A percentile compares a stretch with the other conserved stretches of the same genome.
Evolutionary conservation across 2,888 invertebrate genomes (phyloP).

Genomic region (Drosophila lutescens): DNA sequence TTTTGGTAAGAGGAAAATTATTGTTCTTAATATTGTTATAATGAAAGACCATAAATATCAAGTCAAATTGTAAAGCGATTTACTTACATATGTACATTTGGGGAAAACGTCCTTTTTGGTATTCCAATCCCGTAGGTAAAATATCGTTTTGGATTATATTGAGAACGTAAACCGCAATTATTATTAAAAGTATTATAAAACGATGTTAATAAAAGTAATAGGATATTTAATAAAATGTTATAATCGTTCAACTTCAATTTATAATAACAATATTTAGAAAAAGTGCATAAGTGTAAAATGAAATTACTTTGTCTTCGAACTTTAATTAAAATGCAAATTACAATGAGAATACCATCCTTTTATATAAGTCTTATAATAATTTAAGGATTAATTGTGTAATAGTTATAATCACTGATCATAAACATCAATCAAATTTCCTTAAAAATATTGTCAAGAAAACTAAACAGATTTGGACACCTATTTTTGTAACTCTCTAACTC

Average conservation of each 20-base stretch:
- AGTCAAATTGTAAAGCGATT: constrained; percentile 39
- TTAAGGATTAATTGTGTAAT: background rate
- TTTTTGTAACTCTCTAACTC: background rate
- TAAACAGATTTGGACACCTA: background rate
- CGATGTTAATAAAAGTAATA: background rate
- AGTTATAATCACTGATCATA: too few species aligned
- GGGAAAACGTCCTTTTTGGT: background rate
- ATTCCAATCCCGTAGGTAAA: background rate
- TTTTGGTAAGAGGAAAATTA: constrained; percentile 30
- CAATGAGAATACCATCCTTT: too few species aligned
- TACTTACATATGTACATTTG: constrained; percentile 10
- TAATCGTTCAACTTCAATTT: too few species aligned
- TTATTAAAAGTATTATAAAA: background rate
- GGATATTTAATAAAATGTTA: background rate
- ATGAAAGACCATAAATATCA: constrained; percentile 41
- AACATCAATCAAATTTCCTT: too few species aligned
- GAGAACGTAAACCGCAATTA: background rate
- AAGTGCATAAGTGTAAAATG: too few species aligned
- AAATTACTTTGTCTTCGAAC: too few species aligned
- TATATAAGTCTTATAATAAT: too few species aligned
- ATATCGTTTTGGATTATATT: background rate
- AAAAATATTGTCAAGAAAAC: background rate
- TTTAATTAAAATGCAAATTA: too few species aligned
- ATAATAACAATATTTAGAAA: too few species aligned
- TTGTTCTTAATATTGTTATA: constrained; percentile 41